Evolutionary conservation across 2,113 vertebrate species (phyloP).

Genomic region (Nyctibius bracteatus): DNA sequence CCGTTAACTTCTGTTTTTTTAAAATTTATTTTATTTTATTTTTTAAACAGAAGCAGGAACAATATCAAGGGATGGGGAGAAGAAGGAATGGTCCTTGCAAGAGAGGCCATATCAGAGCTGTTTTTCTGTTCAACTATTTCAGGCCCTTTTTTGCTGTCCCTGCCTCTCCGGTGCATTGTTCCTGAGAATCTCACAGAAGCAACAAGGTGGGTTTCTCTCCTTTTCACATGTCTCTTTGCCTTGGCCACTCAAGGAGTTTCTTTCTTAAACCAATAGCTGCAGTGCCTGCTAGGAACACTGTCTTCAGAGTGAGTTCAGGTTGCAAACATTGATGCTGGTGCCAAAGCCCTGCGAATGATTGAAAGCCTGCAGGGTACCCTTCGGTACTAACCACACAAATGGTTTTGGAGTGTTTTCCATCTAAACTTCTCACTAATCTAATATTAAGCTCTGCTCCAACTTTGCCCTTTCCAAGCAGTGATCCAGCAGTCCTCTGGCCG

Average conservation of each 20-base stretch:
- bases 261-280: neutral
- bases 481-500: neutral
- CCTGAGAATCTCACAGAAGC: neutral
- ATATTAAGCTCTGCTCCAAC: constrained; percentile 1
- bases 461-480: constrained; percentile 10
- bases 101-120: neutral
- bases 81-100: neutral
- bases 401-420: neutral
- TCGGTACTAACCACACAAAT: neutral
- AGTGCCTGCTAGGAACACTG: neutral
- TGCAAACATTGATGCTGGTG: neutral
- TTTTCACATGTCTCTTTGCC: neutral
- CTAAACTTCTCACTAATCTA: neutral
- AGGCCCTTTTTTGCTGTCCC: neutral
- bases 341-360: neutral
- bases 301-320: constrained; percentile 4
- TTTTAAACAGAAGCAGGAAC: neutral
- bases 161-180: neutral
- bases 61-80: neutral
- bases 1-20: neutral
- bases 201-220: neutral
- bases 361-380: constrained; percentile 5
- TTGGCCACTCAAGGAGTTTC: neutral
- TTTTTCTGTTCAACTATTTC: neutral
- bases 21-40: neutral